phyloP scores from a whole-genome alignment of 2,888 invertebrate genomes.

The Trissolcus brochymenae region DNA sequence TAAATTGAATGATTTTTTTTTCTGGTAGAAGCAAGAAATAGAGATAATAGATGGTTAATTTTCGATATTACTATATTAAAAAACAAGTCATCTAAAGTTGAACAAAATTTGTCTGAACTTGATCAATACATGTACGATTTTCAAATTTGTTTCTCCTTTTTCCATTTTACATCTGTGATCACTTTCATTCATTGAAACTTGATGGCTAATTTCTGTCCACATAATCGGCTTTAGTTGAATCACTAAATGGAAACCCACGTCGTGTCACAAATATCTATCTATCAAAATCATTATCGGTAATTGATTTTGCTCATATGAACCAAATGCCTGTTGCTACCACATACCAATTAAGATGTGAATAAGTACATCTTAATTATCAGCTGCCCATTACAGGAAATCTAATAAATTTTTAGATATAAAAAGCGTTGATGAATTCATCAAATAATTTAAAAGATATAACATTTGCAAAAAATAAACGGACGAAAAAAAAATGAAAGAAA shows the following conservation, averaged over 20 bases:
- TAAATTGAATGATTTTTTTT: slow-evolving; percentile 71
- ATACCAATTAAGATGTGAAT: not conserved
- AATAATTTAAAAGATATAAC: too few species aligned
- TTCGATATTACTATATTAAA: slow-evolving; percentile 18
- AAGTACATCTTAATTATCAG: slow-evolving; percentile 1
- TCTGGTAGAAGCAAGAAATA: slow-evolving; percentile 62
- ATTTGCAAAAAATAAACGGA: too few species aligned
- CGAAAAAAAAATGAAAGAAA: too few species aligned
- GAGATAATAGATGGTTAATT: slow-evolving; percentile 28
- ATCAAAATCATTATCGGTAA: not conserved
- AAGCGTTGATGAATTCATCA: too few species aligned
- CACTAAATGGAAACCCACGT: not conserved
- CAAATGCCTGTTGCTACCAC: not conserved
- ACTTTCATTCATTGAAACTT: too few species aligned
- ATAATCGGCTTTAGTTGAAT: not conserved
- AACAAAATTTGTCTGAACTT: slow-evolving; percentile 32
- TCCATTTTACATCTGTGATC: too few species aligned
- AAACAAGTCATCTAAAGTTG: slow-evolving; percentile 17
- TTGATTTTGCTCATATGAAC: slow-evolving; percentile 3
- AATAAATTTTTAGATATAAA: not conserved
- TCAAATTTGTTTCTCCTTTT: too few species aligned
- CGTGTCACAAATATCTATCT: not conserved
- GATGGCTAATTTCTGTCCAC: not conserved
- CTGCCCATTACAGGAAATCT: slow-evolving; percentile 7
- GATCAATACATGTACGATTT: too few species aligned